These are phyloP conservation scores for Mus spretus DNA, from an alignment of 2,797 vertebrate genomes.

Conservation along the genomic window DNA sequence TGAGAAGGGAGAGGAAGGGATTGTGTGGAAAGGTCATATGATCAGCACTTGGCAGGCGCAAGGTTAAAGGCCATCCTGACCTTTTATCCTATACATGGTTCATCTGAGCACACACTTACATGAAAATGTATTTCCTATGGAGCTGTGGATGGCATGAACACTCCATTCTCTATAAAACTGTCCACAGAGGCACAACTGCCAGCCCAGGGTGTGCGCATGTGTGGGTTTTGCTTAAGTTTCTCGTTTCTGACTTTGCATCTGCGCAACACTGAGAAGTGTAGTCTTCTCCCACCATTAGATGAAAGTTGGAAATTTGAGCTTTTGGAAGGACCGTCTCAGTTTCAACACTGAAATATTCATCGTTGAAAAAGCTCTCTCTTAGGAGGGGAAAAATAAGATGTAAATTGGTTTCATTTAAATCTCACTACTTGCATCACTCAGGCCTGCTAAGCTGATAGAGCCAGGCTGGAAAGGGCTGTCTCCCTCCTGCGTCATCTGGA, in stretches of 20 bases:
- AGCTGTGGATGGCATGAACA: background rate
- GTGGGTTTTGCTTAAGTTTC: conserved; percentile 40
- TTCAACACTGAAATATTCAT: conserved; percentile 62
- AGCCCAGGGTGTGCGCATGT: background rate
- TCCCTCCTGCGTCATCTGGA: background rate
- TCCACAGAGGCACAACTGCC: conserved; percentile 26
- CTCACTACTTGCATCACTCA: background rate
- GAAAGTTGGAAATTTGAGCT: conserved; percentile 55
- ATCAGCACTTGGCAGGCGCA: background rate
- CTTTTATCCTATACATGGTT: no score
- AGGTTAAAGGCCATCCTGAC: background rate
- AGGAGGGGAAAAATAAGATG: conserved; percentile 51
- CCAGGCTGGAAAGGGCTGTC: conserved; percentile 29
- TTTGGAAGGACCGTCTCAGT: background rate
- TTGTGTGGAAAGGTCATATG: background rate
- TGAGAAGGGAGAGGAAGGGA: background rate
- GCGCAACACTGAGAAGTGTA: background rate
- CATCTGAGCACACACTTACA: background rate
- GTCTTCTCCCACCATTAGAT: conserved; percentile 54
- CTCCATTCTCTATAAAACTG: background rate
- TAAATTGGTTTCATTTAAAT: conserved; percentile 64
- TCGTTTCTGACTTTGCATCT: conserved; percentile 48
- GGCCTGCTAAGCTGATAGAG: background rate
- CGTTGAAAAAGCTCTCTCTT: conserved; percentile 50
- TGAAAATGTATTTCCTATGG: background rate